Conservation (phyloP, 2,113 vertebrate species). For the Menura novaehollandiae region DNA sequence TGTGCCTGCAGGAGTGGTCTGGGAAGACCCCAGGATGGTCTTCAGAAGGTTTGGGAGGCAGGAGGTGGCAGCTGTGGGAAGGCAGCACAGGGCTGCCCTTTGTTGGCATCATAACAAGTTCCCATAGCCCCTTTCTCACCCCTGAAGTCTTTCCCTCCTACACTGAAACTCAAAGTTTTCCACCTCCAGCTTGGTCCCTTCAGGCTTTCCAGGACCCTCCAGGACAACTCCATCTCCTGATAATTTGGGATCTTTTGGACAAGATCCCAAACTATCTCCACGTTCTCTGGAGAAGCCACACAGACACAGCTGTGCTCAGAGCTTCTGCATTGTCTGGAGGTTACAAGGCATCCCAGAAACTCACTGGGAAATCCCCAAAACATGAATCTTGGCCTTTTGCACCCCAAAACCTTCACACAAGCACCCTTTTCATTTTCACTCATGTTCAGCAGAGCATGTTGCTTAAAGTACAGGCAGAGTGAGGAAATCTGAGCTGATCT, state of each 20-base stretch:
- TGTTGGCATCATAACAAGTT: background rate
- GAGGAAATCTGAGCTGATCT: background rate
- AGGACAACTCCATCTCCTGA: fast-evolving
- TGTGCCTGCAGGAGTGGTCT: background rate
- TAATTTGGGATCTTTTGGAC: no score
- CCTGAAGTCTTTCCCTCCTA: background rate
- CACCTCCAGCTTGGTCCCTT: background rate
- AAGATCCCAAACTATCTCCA: background rate
- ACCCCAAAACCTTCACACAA: background rate
- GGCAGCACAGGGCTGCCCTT: background rate
- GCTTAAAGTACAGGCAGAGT: background rate
- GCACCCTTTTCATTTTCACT: background rate
- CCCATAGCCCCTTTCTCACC: background rate
- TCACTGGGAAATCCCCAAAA: background rate
- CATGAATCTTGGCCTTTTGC: background rate
- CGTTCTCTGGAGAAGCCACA: background rate
- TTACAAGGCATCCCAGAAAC: background rate
- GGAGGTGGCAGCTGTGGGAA: background rate
- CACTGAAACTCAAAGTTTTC: background rate
- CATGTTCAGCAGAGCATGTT: background rate
- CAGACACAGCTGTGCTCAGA: background rate
- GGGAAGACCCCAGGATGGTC: background rate
- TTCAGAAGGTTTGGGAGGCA: background rate
- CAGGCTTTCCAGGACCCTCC: background rate
- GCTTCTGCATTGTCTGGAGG: background rate